A percentile compares a stretch with the other conserved stretches of the same genome.
These are phyloP conservation scores for Notamacropus eugenii DNA, from an alignment of 2,797 vertebrate species.

Conservation along the genomic window DNA sequence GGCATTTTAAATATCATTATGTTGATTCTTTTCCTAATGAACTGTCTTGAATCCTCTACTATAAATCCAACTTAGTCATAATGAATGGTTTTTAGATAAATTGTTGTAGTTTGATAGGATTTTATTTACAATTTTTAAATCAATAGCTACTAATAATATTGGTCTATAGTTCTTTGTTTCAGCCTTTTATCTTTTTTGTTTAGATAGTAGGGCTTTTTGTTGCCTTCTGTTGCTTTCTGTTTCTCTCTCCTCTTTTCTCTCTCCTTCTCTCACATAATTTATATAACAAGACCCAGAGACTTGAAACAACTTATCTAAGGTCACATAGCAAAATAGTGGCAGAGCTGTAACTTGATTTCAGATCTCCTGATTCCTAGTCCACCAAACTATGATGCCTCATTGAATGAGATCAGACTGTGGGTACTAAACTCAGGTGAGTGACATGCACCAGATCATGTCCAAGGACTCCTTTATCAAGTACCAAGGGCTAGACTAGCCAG, in stretches of 20 bases:
- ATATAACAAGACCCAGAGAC: not conserved
- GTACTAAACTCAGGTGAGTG: not conserved
- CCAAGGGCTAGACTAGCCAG: not conserved
- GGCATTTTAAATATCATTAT: not conserved
- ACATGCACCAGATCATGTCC: not conserved
- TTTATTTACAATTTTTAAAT: not conserved
- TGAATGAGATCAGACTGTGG: not conserved
- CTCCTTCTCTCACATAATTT: not conserved
- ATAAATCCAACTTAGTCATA: not conserved
- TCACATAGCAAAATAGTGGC: not conserved
- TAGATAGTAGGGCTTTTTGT: not conserved
- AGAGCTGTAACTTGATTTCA: not conserved
- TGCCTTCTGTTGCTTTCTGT: fast-evolving
- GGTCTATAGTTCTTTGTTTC: not conserved
- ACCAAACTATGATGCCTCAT: not conserved
- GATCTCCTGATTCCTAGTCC: not conserved
- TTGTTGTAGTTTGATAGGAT: not conserved
- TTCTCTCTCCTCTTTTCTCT: not conserved
- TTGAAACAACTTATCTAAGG: not conserved
- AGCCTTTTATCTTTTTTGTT: not conserved
- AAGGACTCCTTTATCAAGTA: not conserved
- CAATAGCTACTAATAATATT: not conserved
- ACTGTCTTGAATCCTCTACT: not conserved
- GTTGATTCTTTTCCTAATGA: not conserved
- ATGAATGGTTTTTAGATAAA: not conserved